Percentiles rank a stretch among this genome's conserved stretches.
Evolutionary conservation across 1,140 invertebrate genomes (phyloP).

Genomic region (Procambarus clarkii): DNA sequence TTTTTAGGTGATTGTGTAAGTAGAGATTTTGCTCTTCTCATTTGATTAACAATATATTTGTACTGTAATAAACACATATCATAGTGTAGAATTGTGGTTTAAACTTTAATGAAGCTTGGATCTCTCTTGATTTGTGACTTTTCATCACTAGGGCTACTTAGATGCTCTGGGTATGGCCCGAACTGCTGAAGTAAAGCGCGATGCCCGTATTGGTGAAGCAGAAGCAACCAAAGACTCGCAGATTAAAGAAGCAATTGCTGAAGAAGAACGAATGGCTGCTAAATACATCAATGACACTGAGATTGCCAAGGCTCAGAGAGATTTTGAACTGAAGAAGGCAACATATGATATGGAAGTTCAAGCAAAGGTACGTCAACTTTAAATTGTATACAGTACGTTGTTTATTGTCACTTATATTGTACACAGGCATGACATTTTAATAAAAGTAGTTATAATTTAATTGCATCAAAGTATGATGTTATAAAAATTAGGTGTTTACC

Average conservation of each 20-base stretch:
- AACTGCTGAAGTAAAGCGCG: slow-evolving; percentile 96
- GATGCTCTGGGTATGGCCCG: slow-evolving; percentile 96
- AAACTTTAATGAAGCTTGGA: too few relatives aligned
- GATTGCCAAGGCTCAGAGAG: slow-evolving; percentile 95
- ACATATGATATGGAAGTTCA: slow-evolving; percentile 97
- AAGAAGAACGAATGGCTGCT: slow-evolving; percentile 94
- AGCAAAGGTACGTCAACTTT: slow-evolving; percentile 84
- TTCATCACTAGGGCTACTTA: slow-evolving; percentile 85
- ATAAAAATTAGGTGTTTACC: too few relatives aligned
- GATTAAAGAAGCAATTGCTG: slow-evolving; percentile 95
- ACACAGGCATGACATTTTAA: too few relatives aligned
- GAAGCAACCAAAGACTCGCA: slow-evolving; percentile 91
- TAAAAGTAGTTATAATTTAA: too few relatives aligned
- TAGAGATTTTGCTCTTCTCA: too few relatives aligned
- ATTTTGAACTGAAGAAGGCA: slow-evolving; percentile 98
- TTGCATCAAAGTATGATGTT: too few relatives aligned
- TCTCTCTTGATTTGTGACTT: not conserved
- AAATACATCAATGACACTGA: slow-evolving; percentile 95
- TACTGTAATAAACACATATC: too few relatives aligned
- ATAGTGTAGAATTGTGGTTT: too few relatives aligned
- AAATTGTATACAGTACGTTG: not conserved
- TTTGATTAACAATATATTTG: too few relatives aligned
- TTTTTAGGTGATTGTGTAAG: too few relatives aligned
- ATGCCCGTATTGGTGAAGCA: slow-evolving; percentile 96
- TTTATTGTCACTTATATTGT: not conserved